phyloP scores from a whole-genome alignment of 2,113 vertebrate species.

The Puntigrus tetrazona region DNA sequence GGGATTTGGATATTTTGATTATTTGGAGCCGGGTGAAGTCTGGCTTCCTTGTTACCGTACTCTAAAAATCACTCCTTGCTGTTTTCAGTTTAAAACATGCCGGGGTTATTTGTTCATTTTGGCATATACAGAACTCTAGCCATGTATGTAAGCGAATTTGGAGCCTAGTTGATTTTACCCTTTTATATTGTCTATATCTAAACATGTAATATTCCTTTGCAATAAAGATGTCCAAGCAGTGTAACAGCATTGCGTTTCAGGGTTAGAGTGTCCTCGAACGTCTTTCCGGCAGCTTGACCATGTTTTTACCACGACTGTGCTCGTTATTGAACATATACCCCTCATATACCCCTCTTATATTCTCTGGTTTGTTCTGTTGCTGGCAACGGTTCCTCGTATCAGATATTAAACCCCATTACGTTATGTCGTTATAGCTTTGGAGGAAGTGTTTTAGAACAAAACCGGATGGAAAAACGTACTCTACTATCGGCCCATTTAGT shows the following conservation, averaged over 20 bases:
- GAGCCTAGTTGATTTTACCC: conserved; percentile 26
- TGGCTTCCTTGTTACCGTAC: conserved; percentile 31
- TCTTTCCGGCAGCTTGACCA: not conserved
- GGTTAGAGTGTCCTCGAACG: conserved; percentile 6
- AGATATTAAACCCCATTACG: conserved; percentile 17
- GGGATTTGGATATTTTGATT: conserved; percentile 14
- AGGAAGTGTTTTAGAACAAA: conserved; percentile 48
- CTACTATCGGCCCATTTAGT: not conserved
- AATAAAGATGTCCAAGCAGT: conserved; percentile 51
- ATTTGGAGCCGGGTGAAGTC: conserved; percentile 30
- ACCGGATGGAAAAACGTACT: conserved; percentile 9
- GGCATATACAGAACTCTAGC: conserved; percentile 7
- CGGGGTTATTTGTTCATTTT: conserved; percentile 17
- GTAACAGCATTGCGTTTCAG: not conserved
- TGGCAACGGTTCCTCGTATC: conserved; percentile 41
- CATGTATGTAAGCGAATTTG: conserved; percentile 13
- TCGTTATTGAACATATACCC: not conserved
- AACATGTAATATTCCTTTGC: conserved; percentile 55
- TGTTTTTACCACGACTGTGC: not conserved
- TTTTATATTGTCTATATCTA: conserved; percentile 48
- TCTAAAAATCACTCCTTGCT: not conserved
- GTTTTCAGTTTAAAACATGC: conserved; percentile 29
- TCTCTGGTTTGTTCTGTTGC: conserved; percentile 40
- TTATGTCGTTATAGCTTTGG: conserved; percentile 25
- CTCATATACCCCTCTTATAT: not conserved